A percentile compares a stretch with the other conserved stretches of the same genome.
Conservation (phyloP, 2,888 invertebrate species). For the Melolontha melolontha region DNA sequence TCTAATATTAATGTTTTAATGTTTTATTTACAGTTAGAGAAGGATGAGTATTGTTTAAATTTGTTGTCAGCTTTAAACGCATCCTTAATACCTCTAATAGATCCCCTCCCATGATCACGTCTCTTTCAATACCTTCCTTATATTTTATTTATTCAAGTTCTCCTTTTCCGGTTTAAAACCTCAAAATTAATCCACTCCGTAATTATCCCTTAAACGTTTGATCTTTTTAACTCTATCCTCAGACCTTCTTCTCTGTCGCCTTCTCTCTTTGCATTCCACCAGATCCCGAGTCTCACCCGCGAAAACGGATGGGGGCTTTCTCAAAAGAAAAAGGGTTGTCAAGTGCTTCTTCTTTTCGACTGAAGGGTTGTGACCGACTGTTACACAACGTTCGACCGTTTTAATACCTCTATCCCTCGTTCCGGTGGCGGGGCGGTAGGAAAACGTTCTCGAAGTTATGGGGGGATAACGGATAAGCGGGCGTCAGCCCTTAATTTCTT, state of each 20-base stretch:
- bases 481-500: slow-evolving; percentile 52
- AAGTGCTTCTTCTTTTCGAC: background rate
- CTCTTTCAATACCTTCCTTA: too few relatives aligned
- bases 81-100: too few relatives aligned
- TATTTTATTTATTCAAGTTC: background rate
- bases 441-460: background rate
- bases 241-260: background rate
- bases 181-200: slow-evolving; percentile 28
- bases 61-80: too few relatives aligned
- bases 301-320: slow-evolving; percentile 45
- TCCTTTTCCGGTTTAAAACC: slow-evolving; percentile 9
- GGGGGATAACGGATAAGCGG: slow-evolving; percentile 21
- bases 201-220: slow-evolving; percentile 37
- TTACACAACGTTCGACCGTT: slow-evolving; percentile 5
- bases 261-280: slow-evolving; percentile 41
- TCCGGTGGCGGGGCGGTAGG: background rate
- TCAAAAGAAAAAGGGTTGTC: slow-evolving; percentile 21
- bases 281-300: slow-evolving; percentile 18
- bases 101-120: too few relatives aligned
- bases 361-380: slow-evolving; percentile 24
- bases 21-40: too few relatives aligned
- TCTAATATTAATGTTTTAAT: too few relatives aligned
- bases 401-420: background rate
- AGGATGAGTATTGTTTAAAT: too few relatives aligned
- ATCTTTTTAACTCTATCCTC: slow-evolving; percentile 30